Conservation (phyloP, 35 echinoderm and acorn worm genomes). For the Holothuria glaberrima region DNA sequence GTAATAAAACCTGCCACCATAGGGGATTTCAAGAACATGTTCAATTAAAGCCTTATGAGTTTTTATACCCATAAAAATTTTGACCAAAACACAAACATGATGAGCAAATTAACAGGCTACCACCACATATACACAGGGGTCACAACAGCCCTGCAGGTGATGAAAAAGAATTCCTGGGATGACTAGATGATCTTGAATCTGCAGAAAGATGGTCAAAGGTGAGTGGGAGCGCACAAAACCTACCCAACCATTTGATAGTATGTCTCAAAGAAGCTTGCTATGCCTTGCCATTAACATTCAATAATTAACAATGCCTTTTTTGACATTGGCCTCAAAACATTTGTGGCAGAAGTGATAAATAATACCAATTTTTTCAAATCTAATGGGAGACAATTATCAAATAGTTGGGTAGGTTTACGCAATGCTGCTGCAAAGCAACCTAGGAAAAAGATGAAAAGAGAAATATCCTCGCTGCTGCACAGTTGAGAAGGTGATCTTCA, state of each 20-base stretch:
- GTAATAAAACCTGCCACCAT: not conserved
- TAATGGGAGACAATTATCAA: not conserved
- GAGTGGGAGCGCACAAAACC: constrained; percentile 2
- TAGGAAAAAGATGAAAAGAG: not conserved
- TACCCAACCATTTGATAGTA: constrained; percentile 32
- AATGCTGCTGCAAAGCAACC: not conserved
- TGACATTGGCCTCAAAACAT: no score
- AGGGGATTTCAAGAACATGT: no score
- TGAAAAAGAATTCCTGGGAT: constrained; percentile 22
- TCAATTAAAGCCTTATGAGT: not conserved
- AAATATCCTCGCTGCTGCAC: not conserved
- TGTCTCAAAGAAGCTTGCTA: not conserved
- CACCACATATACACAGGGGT: constrained; percentile 1
- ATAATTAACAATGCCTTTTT: no score
- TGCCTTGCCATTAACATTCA: no score
- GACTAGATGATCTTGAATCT: constrained; percentile 51
- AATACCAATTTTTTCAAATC: not conserved
- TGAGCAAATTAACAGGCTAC: not conserved
- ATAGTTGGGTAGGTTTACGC: constrained; percentile 27
- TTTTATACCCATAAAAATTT: not conserved
- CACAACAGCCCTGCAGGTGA: constrained; percentile 26
- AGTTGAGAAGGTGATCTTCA: no score
- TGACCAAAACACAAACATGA: not conserved
- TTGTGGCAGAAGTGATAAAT: not conserved
- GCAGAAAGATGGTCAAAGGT: constrained; percentile 53